Base-by-base conservation (phyloP, 2,888 invertebrate species). In the Muschampia plurimacula region DNA sequence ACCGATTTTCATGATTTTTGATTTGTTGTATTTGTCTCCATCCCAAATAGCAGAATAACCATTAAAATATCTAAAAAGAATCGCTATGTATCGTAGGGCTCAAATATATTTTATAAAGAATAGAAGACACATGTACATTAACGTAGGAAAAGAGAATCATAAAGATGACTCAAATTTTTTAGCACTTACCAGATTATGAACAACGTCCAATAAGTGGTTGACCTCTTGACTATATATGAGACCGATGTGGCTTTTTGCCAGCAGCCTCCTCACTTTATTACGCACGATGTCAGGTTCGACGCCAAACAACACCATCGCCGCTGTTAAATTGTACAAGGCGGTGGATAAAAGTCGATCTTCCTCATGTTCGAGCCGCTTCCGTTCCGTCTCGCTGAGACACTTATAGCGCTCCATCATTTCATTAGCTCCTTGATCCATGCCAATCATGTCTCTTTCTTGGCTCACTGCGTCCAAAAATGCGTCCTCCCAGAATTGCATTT, bases 401-500 rank as follows among this genome's bases (percentile, higher is more conserved):
- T 98, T 98, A 92, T 99, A 99, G 80, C 99, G 96, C 84, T 99
- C 99, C 98, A 99, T 99, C 99, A 99, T 99, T 94, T 99, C 99
- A 71, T 97, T 97, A 49, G 99, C 99, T 28, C 99, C 99, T 88
- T 99, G 99, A 94, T 99, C 99, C 99, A 99, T 99, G 70, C 99
- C 99, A 79, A 99, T 98, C 96, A 99, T 98, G 85, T 99, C 99
- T 32, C 99, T 95, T 87, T 99, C 99, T 89, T 99, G 99, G 60
- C 97, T 96, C 1, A 99, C 99, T 0, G 99, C 99, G 92, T 99
- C 99, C 72, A 99, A 94, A 86, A 99, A 99, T 0, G 99, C 98
- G 87, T 99, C 99, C 88, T 99, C 99, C 99, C 99, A 99, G 91
- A 99, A 99, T 85, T 99, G 98, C 98, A 99, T 98, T 95, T 99